Conservation (phyloP, 1,140 invertebrate genomes). For the Solen grandis region DNA sequence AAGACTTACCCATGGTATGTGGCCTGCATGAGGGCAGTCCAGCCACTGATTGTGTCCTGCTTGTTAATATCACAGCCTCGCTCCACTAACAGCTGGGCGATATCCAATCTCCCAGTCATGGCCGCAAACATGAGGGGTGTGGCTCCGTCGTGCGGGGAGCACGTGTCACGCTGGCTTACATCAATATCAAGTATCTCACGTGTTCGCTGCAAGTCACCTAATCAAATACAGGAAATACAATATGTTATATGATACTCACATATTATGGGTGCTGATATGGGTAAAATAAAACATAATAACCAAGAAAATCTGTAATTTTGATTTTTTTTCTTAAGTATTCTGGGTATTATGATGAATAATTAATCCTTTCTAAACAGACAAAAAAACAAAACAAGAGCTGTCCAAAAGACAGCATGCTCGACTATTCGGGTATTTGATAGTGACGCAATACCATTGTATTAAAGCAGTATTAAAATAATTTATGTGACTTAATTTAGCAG, state of each 20-base stretch:
- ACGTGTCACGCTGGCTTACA: slow-evolving; percentile 75
- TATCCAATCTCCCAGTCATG: slow-evolving; percentile 79
- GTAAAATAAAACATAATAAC: no score
- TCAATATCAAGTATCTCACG: slow-evolving; percentile 77
- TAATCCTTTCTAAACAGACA: no score
- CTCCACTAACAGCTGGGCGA: slow-evolving; percentile 77
- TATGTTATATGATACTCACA: not conserved
- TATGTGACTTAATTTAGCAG: no score
- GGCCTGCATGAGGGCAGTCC: slow-evolving; percentile 82
- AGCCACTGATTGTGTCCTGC: slow-evolving; percentile 80
- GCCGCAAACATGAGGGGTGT: slow-evolving; percentile 81
- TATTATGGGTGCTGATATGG: not conserved
- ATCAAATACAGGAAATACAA: slow-evolving; percentile 8
- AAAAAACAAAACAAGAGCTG: no score
- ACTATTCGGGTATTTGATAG: no score
- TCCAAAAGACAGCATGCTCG: no score
- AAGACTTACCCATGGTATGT: slow-evolving; percentile 81
- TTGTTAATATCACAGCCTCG: slow-evolving; percentile 80
- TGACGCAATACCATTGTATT: no score
- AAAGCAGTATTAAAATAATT: no score
- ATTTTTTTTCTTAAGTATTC: no score
- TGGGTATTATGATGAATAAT: no score
- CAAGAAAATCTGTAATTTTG: no score
- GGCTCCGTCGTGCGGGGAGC: slow-evolving; percentile 79
- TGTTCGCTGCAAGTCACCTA: slow-evolving; percentile 76